Base-by-base conservation (phyloP, 2,888 invertebrate genomes). In the Acrobasis repandana region DNA sequence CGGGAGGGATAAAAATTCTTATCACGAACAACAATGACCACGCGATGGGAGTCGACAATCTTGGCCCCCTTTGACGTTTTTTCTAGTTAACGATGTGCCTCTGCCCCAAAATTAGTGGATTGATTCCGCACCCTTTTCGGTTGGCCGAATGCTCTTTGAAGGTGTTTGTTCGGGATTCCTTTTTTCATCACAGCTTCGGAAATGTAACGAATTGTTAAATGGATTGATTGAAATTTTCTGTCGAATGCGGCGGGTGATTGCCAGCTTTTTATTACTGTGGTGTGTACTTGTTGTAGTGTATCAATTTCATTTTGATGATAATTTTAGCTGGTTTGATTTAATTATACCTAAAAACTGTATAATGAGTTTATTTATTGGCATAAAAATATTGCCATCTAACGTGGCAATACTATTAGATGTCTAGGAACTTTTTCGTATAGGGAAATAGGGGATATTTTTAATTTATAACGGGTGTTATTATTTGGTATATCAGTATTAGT, bases 1-100 rank as follows among this genome's bases (percentile, higher is more conserved):
- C 15, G 71, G 75, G 73, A 62, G 68, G 66, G 68, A 80, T 78
- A 77, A 77, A 75, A 80, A 80, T 76, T 80, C 80, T 75, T 78
- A 80, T 82, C 83, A 74, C 76, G 75, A 65, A 60, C 70, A 67
- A 67, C 65, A 69, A 65, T 60, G 68, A 71, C 61, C 61, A 63
- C 65, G 64, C 69, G 70, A 75, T 71, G 68, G 71, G 43, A 58
- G 36, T 57, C 20, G 15, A 51, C 38, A 59, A 59, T 51, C 59
- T 59, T 59, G 58, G 48, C 43, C 52, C 60, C 57, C 58, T 61
- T 63, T 60, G 58, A 62, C 52, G 48, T 28, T 61, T 61, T 60
- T 33, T 47, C 54, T 49, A 51, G 20, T 52, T 47, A 46, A 34
- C 52, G 46, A 58, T 67, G 66, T 63, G 57, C 56, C 60, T 63